Evolutionary conservation across 1,140 invertebrate genomes (phyloP).

Genomic region (Apocrypta bakeri): DNA sequence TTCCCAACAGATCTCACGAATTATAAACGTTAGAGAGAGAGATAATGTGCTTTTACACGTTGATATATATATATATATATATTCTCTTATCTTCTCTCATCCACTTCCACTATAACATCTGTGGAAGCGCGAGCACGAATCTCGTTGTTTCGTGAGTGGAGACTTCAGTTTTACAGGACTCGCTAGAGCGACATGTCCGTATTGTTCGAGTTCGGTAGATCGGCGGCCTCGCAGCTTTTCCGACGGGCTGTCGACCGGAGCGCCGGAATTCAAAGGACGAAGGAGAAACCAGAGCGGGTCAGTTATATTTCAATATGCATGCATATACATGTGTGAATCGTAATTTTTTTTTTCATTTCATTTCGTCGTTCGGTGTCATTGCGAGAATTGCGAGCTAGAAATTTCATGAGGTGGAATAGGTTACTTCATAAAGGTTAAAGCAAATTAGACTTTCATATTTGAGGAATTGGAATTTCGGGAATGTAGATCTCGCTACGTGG

Average conservation of each 20-base stretch:
- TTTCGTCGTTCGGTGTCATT: too few species aligned
- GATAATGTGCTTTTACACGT: neutral
- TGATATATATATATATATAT: too few species aligned
- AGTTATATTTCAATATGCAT: neutral
- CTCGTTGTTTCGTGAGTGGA: too few species aligned
- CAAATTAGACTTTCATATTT: neutral
- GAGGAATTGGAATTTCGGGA: neutral
- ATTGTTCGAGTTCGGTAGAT: neutral
- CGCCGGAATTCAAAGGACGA: neutral
- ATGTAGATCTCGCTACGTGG: neutral
- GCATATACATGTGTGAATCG: too few species aligned
- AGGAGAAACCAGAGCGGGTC: neutral
- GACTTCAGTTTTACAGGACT: neutral
- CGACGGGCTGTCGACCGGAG: too few species aligned
- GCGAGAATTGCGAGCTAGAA: too few species aligned
- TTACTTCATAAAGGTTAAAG: too few species aligned
- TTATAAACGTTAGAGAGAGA: neutral
- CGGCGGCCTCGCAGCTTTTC: neutral
- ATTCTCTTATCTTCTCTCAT: neutral
- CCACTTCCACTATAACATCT: neutral
- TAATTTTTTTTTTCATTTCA: neutral
- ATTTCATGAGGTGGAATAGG: too few species aligned
- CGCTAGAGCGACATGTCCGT: slow-evolving; percentile 9
- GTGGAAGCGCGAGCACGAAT: neutral
- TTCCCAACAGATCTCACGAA: neutral